Evolutionary conservation across 2,113 vertebrate genomes (phyloP).

Genomic region (Chaetura pelagica): DNA sequence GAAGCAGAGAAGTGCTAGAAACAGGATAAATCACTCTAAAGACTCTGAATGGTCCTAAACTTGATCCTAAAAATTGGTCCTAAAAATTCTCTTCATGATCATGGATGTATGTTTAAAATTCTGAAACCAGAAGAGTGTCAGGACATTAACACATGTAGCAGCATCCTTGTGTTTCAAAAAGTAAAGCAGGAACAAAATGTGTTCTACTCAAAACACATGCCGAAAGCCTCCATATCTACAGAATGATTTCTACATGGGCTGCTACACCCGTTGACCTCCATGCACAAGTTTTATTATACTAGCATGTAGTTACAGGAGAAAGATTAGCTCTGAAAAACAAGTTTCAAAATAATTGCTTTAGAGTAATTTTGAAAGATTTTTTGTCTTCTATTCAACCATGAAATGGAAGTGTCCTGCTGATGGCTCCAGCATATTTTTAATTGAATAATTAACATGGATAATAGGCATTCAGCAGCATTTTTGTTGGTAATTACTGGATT

Average conservation of each 20-base stretch:
- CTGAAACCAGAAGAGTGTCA: background rate
- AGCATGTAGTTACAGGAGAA: background rate
- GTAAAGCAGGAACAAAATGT: background rate
- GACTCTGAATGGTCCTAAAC: background rate
- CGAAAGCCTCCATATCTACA: background rate
- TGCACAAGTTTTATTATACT: background rate
- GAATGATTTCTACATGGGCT: background rate
- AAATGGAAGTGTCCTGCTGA: constrained; percentile 57
- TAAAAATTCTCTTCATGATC: background rate
- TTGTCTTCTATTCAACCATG: background rate
- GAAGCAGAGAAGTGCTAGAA: background rate
- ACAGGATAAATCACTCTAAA: background rate
- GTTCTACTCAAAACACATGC: background rate
- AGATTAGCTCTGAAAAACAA: constrained; percentile 6
- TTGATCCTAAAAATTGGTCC: no score
- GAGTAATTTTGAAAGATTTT: constrained; percentile 28
- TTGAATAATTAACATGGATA: constrained; percentile 57
- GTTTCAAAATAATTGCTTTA: constrained; percentile 39
- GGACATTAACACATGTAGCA: background rate
- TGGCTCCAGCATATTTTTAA: constrained; percentile 47
- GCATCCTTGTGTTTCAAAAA: background rate
- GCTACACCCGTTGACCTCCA: background rate
- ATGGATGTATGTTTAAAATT: background rate
- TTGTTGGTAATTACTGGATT: constrained; percentile 47
- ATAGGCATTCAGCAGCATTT: background rate